Evolutionary conservation across 2,113 vertebrate species (phyloP), one percentile per base, ranked within the genome.

Genomic region (Etia nguti): DNA sequence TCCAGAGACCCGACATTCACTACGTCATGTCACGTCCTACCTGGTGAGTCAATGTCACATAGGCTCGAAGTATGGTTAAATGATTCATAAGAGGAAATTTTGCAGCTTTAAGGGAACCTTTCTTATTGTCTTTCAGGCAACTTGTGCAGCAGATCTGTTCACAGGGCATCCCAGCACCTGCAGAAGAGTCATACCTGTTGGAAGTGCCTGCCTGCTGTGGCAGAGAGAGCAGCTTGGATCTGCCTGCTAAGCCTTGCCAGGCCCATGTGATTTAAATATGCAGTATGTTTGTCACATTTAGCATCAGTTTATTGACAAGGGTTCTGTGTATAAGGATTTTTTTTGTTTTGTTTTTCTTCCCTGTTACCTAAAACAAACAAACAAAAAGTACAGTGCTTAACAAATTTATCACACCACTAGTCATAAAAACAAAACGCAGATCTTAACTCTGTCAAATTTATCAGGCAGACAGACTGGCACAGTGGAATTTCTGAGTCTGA

Each of bases 1-100:
- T 99, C 94, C 98, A 99, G 95, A 97, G 97, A 82, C 98, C 98
- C 0, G 96, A 98, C 50, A 97, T 99, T 79, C 83, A 97, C 86
- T 98, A 99, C 2, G 97, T 99, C 73, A 98, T 99, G 94, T 98
- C 98, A 6, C 96, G 97, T 48, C 91, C 96, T 4, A 94, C 97
- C 38, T 99, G 99, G 99, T 99, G 89, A 97, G 98, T 96, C 50
- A 1, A 16, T 5, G 5, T 38, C 15, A 9, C 56, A 55, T 2
- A 9, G n/a, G 18, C 4, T 12, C 4, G 48, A 41, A 13, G 2
- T 73, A 2, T 73, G 22, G 68, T 46, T 73, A 18, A 70, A 70
- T 24, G 15, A 34, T 18, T 56, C 0, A 26, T 8, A 3, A 38
- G 22, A 43, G 38, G 10, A 24, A 20, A 3, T 26, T 57, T 16